Evolutionary conservation across 2,113 vertebrate genomes (phyloP), one percentile per base, ranked within the genome.

Genomic region (Rhinichthys klamathensis): DNA sequence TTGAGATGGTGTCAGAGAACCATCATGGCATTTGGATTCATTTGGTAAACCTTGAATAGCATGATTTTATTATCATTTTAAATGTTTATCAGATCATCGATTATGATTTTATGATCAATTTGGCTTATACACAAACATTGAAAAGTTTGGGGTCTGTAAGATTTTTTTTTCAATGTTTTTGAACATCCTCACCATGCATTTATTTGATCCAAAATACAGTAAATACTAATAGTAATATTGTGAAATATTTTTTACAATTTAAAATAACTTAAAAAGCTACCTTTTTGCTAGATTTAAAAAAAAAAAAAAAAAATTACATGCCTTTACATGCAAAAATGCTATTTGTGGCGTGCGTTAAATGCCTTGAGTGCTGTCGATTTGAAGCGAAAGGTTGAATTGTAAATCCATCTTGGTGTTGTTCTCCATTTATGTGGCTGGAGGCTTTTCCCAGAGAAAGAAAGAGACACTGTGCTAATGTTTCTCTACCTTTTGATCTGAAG

Each of bases 401-500:
- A 70, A 80, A 81, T 61, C 63, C n/a, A 18, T 32, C 21, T 63
- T 67, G 8, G 12, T 30, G 56, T 63, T 23, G 27, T 80, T 35
- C 32, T 83, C 74, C 25, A 8, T 63, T 81, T 61, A 23, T 32
- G 61, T 61, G 63, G 72, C 80, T 84, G 38, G 78, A 46, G 46
- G 84, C 83, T 81, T 83, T 80, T 80, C 78, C 65, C 51, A 76
- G 18, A 49, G 69, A 76, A 79, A 65, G 63, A 82, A 32, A 35
- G 38, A 67, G 84, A 30, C n/a, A 88, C 61, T 84, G 41, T 76
- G 54, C 80, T 87, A 90, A 88, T 88, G 80, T 90, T 90, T 87
- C 67, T 56, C 75, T 84, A 86, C 63, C 85, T 85, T 90, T 89
- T 90, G 87, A 90, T 90, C 83, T 84, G 78, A 56, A 82, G 85